Base-by-base conservation (phyloP, 1,140 invertebrate species). In the Bombus polaris region DNA sequence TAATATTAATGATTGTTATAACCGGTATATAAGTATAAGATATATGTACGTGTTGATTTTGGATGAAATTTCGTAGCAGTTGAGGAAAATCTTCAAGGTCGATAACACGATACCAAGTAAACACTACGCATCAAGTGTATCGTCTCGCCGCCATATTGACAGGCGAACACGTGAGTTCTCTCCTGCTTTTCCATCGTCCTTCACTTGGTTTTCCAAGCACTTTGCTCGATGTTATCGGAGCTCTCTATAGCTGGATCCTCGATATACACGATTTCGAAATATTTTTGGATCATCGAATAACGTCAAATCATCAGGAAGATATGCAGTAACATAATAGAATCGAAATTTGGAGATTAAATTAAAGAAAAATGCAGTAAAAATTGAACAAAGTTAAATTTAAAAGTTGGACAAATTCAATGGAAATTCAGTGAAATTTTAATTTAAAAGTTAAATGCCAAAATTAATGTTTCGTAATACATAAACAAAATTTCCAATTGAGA, bases 61-160 rank as follows among this genome's bases (percentile, higher is more conserved):
- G 15, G 28, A 12, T 32, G 79, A 53, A 35, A 42, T 18, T 35
- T 32, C 15, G 3, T 28, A 5, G 15, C 15, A 15, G n/a, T 3
- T 0, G 39, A 37, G 18, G 42, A 65, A 65, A 74, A 74, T 65
- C 18, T 35, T 65, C n/a, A 22, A 35, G 57, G 32, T 12, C n/a
- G n/a, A 39, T 47, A 59, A 82, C n/a, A 18, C 81, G 83, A 91
- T 81, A 86, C 59, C 71, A 70, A 82, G 87, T 90, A 90, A 90
- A 91, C 82, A 88, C n/a, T 71, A 80, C 57, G 70, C 83, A 70
- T 74, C 80, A 62, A 88, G 84, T 86, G 81, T 85, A 89, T 73
- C 88, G 86, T 85, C 72, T 79, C 66, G 71, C n/a, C 87, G 80
- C 65, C 81, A 90, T 91, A 90, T 87, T 90, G 87, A 88, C 87